Base-by-base conservation (phyloP, 1,140 invertebrate species). In the Drosophila takahashii region DNA sequence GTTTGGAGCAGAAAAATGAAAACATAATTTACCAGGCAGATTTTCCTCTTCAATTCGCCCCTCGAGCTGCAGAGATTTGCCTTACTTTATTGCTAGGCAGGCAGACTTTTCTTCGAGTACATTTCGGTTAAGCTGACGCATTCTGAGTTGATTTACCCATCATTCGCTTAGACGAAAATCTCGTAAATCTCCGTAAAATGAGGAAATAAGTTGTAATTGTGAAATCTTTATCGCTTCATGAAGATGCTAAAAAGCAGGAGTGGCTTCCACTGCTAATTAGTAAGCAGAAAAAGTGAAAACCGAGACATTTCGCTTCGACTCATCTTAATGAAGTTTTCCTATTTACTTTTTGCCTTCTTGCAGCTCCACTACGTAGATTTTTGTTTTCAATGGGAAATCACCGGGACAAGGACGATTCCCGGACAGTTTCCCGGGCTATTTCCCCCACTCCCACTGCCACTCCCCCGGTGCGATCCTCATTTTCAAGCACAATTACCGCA, bases 401-500 rank as follows among this genome's bases (percentile, higher is more conserved):
- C 42, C 32, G 34, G 36, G 16, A 61, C 41, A 47, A 65, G 45
- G 34, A 42, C 44, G 37, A 44, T 27, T 37, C 45, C 32, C 15
- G 26, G 34, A 13, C 34, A 44, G 10, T 44, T 15, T 26, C 5
- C 5, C 27, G 7, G 6, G 4, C 52, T 10, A 16, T 27, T 54
- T 27, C 9, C 22, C 5, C 34, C 16, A 22, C 16, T 32, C 11
- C 36, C n/a, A 3, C 3, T 15, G 3, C 32, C 26, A 22, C 22
- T n/a, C n/a, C 16, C 16, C 16, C 53, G 11, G n/a, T 15, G 42
- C 27, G 51, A 70, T 57, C 65, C 64, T 56, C 42, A 70, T 57
- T 57, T 66, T 77, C 74, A 77, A 50, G 54, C 53, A 60, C 73
- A 77, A 58, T 79, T 79, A 65, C 75, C 37, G 57, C 61, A 57